Evolutionary conservation across 2,888 invertebrate species (phyloP).

Genomic region (Phanerotoma sp.): DNA sequence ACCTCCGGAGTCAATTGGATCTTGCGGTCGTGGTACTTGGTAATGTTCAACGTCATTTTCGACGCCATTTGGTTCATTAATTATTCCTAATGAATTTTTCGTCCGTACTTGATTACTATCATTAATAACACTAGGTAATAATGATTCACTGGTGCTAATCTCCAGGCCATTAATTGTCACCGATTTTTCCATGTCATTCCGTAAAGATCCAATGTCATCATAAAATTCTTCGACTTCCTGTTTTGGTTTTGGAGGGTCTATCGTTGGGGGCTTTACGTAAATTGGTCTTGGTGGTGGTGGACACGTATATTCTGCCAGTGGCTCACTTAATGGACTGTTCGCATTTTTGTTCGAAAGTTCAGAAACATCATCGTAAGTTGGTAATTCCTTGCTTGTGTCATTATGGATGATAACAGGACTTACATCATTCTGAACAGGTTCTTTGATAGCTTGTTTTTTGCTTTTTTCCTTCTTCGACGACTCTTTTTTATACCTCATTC

Average conservation of each 20-base stretch:
- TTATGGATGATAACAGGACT: too few relatives aligned
- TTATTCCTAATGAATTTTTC: not conserved
- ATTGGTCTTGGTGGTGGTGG: conserved; percentile 50
- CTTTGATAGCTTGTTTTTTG: not conserved
- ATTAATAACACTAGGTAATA: not conserved
- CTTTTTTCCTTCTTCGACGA: conserved; percentile 32
- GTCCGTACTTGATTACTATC: not conserved
- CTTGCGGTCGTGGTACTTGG: conserved; percentile 41
- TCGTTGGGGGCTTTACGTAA: conserved; percentile 34
- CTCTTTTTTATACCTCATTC: conserved; percentile 41
- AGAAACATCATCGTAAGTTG: conserved; percentile 43
- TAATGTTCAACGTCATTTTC: conserved; percentile 43
- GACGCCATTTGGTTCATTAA: not conserved
- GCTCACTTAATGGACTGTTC: conserved; percentile 9
- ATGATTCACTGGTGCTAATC: conserved; percentile 1
- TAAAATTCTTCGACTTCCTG: conserved; percentile 40
- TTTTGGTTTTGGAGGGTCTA: conserved; percentile 9
- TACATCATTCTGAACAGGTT: not conserved
- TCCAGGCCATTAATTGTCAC: conserved; percentile 11
- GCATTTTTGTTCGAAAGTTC: conserved; percentile 6
- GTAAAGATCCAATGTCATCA: conserved; percentile 45
- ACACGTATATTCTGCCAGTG: conserved; percentile 42
- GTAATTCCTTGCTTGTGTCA: conserved; percentile 23
- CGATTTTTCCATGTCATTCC: conserved; percentile 21
- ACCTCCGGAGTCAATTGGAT: conserved; percentile 13